phyloP scores from a whole-genome alignment of 2,888 invertebrate genomes.

The Scaptodrosophila latifasciaeformis region DNA sequence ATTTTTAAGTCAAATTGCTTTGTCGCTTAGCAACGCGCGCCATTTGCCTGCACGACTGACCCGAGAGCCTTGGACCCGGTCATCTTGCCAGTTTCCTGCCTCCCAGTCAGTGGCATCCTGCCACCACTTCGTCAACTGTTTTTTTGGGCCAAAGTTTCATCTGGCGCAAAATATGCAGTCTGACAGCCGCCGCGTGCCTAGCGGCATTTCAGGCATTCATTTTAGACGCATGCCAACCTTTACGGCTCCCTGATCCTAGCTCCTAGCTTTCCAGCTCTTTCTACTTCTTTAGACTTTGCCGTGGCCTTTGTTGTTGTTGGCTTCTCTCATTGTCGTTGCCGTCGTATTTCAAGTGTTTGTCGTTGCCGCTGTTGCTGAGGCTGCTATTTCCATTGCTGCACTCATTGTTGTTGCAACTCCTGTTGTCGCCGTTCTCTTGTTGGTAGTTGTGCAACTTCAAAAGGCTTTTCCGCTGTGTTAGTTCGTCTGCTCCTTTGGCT shows the following conservation, averaged over 20 bases:
- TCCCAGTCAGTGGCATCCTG: not conserved
- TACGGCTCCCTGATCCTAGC: too few relatives aligned
- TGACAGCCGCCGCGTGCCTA: slow-evolving; percentile 18
- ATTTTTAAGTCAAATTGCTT: slow-evolving; percentile 69
- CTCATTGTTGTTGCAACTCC: slow-evolving; percentile 20
- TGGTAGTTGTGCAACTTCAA: slow-evolving; percentile 39
- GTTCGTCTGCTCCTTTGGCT: slow-evolving; percentile 36
- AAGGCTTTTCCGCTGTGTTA: slow-evolving; percentile 52
- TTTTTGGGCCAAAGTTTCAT: slow-evolving; percentile 20
- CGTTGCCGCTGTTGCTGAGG: slow-evolving; percentile 10
- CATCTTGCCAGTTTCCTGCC: not conserved
- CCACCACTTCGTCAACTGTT: not conserved
- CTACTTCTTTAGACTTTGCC: slow-evolving; percentile 10
- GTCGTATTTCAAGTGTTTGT: slow-evolving; percentile 12
- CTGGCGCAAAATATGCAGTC: slow-evolving; percentile 18
- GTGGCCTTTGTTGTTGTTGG: not conserved
- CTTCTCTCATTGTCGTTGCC: not conserved
- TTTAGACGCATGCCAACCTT: slow-evolving; percentile 8
- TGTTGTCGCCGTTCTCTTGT: slow-evolving; percentile 3
- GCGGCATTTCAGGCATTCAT: slow-evolving; percentile 22
- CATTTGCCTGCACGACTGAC: slow-evolving; percentile 39
- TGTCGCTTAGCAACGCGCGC: slow-evolving; percentile 46
- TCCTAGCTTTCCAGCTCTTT: slow-evolving; percentile 16
- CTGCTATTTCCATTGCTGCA: slow-evolving; percentile 10
- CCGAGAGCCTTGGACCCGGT: slow-evolving; percentile 10